Evolutionary conservation across 2,888 invertebrate species (phyloP).

Genomic region (Drosophila cognata): DNA sequence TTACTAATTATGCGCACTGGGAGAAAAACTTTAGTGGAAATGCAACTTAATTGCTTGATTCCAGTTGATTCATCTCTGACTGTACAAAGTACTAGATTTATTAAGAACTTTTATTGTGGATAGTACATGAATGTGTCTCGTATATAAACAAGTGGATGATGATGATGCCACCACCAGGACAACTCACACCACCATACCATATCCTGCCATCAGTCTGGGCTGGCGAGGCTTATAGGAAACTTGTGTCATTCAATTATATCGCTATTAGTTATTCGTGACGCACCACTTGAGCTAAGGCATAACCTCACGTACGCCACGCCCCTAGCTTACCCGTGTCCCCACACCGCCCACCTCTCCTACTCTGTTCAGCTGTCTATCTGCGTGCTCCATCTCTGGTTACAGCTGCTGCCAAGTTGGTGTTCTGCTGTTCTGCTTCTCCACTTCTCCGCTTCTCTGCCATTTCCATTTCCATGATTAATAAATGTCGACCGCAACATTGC

Average conservation of each 20-base stretch:
- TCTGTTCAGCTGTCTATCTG: background rate
- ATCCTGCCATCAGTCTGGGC: slow-evolving; percentile 21
- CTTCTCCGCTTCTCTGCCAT: background rate
- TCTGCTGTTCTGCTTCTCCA: background rate
- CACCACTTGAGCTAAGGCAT: slow-evolving; percentile 53
- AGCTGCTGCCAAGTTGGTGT: slow-evolving; percentile 27
- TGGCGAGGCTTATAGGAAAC: slow-evolving; percentile 34
- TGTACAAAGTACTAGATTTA: background rate
- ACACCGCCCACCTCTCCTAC: background rate
- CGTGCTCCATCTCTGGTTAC: slow-evolving; percentile 33
- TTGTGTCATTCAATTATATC: slow-evolving; percentile 74
- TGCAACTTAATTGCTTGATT: background rate
- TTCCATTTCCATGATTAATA: slow-evolving; percentile 69
- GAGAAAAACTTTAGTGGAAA: background rate
- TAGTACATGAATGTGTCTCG: slow-evolving; percentile 1
- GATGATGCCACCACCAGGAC: background rate
- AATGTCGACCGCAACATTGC: slow-evolving; percentile 77
- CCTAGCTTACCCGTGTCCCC: background rate
- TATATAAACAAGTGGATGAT: slow-evolving; percentile 4
- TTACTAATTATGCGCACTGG: slow-evolving; percentile 12
- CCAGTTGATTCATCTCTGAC: background rate
- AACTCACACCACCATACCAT: background rate
- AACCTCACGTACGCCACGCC: slow-evolving; percentile 51
- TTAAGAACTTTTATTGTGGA: background rate
- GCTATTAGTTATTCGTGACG: slow-evolving; percentile 71